A percentile compares a stretch with the other conserved stretches of the same genome.
Evolutionary conservation across 2,888 invertebrate genomes (phyloP).

Genomic region (Eupeodes latifasciatus): DNA sequence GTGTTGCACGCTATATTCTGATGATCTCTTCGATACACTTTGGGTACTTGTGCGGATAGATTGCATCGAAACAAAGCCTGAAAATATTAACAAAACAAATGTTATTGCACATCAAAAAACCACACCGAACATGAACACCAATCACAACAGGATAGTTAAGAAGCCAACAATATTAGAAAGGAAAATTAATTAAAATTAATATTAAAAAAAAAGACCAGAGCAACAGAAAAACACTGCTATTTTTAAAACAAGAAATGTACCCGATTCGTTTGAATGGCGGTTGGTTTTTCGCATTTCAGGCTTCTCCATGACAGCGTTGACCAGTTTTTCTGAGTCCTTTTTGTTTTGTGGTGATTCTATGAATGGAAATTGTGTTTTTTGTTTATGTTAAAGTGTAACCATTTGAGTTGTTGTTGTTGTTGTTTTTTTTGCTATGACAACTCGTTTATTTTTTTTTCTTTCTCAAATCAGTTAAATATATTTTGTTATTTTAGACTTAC

Average conservation of each 20-base stretch:
- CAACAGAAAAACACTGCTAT: slow-evolving; percentile 69
- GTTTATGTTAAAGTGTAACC: slow-evolving; percentile 36
- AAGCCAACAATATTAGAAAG: slow-evolving; percentile 38
- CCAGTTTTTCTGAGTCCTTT: slow-evolving; percentile 71
- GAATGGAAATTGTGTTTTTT: slow-evolving; percentile 58
- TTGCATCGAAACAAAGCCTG: slow-evolving; percentile 87
- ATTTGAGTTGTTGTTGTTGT: slow-evolving; percentile 23
- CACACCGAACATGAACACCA: background rate
- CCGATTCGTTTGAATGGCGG: slow-evolving; percentile 84
- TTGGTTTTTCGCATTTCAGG: slow-evolving; percentile 82
- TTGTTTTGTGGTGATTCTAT: slow-evolving; percentile 72
- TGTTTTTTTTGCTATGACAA: slow-evolving; percentile 18
- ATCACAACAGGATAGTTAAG: slow-evolving; percentile 42
- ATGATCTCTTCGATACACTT: slow-evolving; percentile 87
- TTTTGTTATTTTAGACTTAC: slow-evolving; percentile 79
- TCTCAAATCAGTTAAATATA: background rate
- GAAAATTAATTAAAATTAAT: slow-evolving; percentile 3
- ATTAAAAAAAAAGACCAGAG: slow-evolving; percentile 41
- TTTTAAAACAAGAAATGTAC: slow-evolving; percentile 78
- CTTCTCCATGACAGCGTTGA: slow-evolving; percentile 78
- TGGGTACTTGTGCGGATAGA: slow-evolving; percentile 87
- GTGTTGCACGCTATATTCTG: slow-evolving; percentile 85
- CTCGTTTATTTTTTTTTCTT: slow-evolving; percentile 10
- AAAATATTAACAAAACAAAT: slow-evolving; percentile 15
- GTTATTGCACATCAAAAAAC: background rate